Percentiles rank a stretch among this genome's conserved stretches.
phyloP scores from a whole-genome alignment of 2,888 invertebrate species.

The Deroplatys truncata region DNA sequence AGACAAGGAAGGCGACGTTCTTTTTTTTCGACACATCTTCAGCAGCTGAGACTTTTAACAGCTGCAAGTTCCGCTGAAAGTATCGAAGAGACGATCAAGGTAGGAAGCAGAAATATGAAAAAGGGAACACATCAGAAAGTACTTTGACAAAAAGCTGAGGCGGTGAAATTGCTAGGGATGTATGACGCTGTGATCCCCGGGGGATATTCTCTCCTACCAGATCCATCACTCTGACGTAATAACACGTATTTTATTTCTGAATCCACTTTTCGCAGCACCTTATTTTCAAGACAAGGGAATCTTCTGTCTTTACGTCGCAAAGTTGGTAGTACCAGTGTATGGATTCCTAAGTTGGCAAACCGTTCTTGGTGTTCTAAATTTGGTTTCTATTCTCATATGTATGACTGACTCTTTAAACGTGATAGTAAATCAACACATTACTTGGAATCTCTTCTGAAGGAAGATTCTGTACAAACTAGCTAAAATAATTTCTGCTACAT shows the following conservation, averaged over 20 bases:
- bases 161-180: neutral
- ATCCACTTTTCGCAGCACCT: neutral
- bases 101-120: neutral
- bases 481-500: too few species aligned
- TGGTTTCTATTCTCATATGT: too few species aligned
- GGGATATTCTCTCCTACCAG: too few species aligned
- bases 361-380: too few species aligned
- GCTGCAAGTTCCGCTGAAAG: neutral
- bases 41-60: neutral
- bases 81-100: neutral
- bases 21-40: too few species aligned
- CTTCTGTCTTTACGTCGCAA: neutral
- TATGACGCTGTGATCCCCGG: neutral
- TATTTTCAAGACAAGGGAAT: neutral
- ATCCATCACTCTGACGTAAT: neutral
- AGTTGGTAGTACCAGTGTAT: neutral
- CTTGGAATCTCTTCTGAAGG: too few species aligned
- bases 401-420: too few species aligned
- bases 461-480: too few species aligned
- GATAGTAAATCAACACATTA: too few species aligned
- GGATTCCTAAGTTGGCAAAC: too few species aligned
- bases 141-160: neutral
- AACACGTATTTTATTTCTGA: neutral
- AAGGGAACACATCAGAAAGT: neutral
- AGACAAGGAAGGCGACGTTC: too few species aligned